phyloP scores from a whole-genome alignment of 2,113 vertebrate species.

The Axis porcinus region DNA sequence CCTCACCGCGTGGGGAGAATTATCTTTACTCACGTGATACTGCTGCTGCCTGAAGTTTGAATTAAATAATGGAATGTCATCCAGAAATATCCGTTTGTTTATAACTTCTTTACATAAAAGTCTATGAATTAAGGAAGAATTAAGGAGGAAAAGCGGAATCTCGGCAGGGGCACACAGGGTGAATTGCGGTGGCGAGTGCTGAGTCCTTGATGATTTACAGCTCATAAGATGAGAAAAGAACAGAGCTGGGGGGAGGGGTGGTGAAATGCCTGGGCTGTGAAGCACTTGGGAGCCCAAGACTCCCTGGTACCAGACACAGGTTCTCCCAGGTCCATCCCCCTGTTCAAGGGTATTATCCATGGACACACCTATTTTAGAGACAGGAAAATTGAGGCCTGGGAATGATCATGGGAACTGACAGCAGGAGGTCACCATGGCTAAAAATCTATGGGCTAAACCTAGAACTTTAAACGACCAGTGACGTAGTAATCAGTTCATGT shows the following conservation, averaged over 20 bases:
- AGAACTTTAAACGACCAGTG: neutral
- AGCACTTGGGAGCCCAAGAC: neutral
- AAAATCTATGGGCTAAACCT: neutral
- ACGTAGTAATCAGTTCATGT: neutral
- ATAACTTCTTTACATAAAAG: slow-evolving; percentile 57
- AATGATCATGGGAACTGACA: neutral
- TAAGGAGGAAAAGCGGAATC: neutral
- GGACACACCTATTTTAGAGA: neutral
- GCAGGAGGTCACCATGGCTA: neutral
- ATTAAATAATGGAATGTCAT: slow-evolving; percentile 66
- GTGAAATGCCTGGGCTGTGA: neutral
- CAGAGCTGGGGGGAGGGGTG: neutral
- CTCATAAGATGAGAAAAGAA: neutral
- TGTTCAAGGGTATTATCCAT: neutral
- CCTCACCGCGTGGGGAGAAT: slow-evolving; percentile 14
- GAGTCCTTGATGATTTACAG: slow-evolving; percentile 57
- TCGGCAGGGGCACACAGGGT: neutral
- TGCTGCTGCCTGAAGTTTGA: slow-evolving; percentile 25
- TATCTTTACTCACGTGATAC: slow-evolving; percentile 48
- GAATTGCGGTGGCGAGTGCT: neutral
- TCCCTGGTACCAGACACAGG: neutral
- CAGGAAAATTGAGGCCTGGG: neutral
- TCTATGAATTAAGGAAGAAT: slow-evolving; percentile 62
- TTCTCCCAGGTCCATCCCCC: neutral
- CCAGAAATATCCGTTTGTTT: slow-evolving; percentile 45